Conservation (phyloP, 2,797 vertebrate species). For the Myotis daubentonii region DNA sequence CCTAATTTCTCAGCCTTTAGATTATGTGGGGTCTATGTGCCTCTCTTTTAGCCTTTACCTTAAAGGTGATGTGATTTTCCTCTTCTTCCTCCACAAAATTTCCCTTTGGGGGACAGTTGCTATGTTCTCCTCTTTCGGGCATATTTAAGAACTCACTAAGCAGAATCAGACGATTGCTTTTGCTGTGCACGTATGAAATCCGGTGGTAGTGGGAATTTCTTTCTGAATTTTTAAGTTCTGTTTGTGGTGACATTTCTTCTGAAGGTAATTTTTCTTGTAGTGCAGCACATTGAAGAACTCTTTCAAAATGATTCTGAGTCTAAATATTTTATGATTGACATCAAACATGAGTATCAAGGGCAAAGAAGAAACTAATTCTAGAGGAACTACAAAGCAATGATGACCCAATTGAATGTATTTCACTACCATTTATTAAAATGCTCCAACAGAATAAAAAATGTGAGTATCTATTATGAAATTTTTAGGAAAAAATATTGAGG, state of each 20-base stretch:
- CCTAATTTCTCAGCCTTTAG: constrained; percentile 9
- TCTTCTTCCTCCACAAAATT: background rate
- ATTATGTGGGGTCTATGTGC: background rate
- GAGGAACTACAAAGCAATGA: background rate
- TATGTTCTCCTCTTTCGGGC: background rate
- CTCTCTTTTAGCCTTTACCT: constrained; percentile 11
- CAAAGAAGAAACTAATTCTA: background rate
- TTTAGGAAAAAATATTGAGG: background rate
- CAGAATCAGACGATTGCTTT: background rate
- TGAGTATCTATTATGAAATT: background rate
- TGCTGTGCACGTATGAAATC: background rate
- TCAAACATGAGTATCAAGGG: background rate
- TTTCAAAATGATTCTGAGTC: background rate
- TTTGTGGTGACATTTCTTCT: constrained; percentile 26
- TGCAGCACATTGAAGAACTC: background rate
- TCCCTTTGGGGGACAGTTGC: background rate
- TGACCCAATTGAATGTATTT: background rate
- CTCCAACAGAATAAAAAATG: background rate
- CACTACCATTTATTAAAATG: background rate
- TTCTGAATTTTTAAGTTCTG: background rate
- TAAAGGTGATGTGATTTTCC: background rate
- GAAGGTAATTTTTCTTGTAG: constrained; percentile 16
- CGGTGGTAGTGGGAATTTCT: background rate
- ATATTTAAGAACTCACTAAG: background rate
- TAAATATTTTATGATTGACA: constrained; percentile 27